Evolutionary conservation across 2,797 vertebrate species (phyloP), one percentile per base, ranked within the genome.

Genomic region (Lophius americanus): DNA sequence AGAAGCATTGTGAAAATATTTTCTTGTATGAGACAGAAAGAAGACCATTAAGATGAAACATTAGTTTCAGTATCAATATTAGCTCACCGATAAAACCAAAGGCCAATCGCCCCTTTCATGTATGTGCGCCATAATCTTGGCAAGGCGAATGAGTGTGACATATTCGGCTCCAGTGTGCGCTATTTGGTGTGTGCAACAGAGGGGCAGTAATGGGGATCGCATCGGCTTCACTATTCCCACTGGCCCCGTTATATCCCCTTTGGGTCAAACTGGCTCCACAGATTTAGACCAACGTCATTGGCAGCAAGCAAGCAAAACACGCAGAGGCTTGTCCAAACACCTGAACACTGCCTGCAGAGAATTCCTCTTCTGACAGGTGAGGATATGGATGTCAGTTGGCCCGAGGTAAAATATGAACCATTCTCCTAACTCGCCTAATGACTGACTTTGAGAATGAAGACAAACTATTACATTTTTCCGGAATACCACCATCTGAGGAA

Each of bases 191-290:
- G 89, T 87, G 88, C 83, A 71, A 66, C 84, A 90, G 88, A 91
- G 89, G 78, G 89, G 88, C 82, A 88, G 78, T 90, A 90, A 93
- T 88, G 78, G 89, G 91, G 89, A 92, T 92, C 92, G 88, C 81
- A 75, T 73, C 10, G 53, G 79, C 82, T 87, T 73, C 67, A 81
- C 88, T 75, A 79, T 85, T 88, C 83, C 68, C 85, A 81, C 72
- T 81, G 76, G 61, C 75, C 56, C 66, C 79, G 88, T 76, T 50
- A 81, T 89, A 83, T 81, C 63, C 84, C 85, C 76, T 23, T 23
- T 60, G 73, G 68, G 70, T 77, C 74, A 84, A 81, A 70, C 74
- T 48, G 64, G 82, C 83, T 70, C 58, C 70, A 75, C 78, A 75
- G 64, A 86, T 83, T 81, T 75, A 76, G 72, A 70, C 56, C 35